phyloP scores from a whole-genome alignment of 2,888 invertebrate species.

The Diarsia mendica region DNA sequence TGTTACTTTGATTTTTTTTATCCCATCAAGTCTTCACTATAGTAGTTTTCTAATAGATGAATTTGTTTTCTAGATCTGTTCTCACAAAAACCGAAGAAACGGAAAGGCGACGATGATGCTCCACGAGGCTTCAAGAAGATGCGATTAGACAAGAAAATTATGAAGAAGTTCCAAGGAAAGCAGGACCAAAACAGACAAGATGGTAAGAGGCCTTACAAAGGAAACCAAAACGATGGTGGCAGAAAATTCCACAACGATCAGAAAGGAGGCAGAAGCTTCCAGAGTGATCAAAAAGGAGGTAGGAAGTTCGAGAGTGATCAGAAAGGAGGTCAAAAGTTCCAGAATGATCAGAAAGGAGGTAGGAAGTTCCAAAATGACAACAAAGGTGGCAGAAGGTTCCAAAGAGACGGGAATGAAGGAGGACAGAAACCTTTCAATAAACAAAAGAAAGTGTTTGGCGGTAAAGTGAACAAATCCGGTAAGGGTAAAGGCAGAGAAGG shows the following conservation, averaged over 20 bases:
- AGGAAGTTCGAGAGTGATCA: conserved; percentile 67
- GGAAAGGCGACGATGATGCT: conserved; percentile 80
- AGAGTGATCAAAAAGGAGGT: conserved; percentile 47
- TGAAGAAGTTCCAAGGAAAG: conserved; percentile 81
- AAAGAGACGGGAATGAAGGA: conserved; percentile 64
- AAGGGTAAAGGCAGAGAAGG: conserved; percentile 74
- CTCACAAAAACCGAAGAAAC: conserved; percentile 78
- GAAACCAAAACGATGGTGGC: conserved; percentile 63
- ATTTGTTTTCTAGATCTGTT: conserved; percentile 80
- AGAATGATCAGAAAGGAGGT: conserved; percentile 58
- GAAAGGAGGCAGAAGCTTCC: conserved; percentile 66
- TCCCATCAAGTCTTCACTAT: background rate
- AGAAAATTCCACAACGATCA: conserved; percentile 67
- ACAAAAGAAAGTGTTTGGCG: conserved; percentile 82
- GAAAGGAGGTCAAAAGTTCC: conserved; percentile 69
- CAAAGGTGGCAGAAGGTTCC: conserved; percentile 67
- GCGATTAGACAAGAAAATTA: conserved; percentile 83
- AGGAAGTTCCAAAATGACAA: conserved; percentile 68
- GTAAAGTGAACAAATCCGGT: conserved; percentile 82
- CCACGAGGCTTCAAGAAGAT: conserved; percentile 86
- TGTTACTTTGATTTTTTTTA: background rate
- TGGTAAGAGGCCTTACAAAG: conserved; percentile 69
- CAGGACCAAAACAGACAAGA: conserved; percentile 68
- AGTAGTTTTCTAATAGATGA: no score
- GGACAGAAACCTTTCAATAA: conserved; percentile 72